Evolutionary conservation across 2,888 invertebrate species (phyloP).

Genomic region (Acheta domesticus): DNA sequence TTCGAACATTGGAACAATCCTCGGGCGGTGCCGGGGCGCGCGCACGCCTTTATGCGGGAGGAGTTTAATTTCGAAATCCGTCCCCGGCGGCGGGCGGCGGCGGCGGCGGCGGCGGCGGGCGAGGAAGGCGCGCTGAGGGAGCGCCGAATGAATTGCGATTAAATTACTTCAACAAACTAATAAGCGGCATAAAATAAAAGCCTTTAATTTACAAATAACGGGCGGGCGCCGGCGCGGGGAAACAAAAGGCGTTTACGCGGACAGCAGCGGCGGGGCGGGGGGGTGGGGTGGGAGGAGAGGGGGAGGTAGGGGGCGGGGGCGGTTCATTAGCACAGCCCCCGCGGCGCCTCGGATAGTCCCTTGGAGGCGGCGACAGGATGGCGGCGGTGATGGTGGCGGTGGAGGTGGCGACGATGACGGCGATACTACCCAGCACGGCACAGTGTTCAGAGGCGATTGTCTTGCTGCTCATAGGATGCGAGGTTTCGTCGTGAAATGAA

Average conservation of each 20-base stretch:
- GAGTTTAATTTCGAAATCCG: too few relatives aligned
- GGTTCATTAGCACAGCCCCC: not conserved
- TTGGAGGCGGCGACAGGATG: not conserved
- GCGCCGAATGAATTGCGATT: not conserved
- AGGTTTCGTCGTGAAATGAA: too few relatives aligned
- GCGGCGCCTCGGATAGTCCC: not conserved
- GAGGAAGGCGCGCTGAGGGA: not conserved
- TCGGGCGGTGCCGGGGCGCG: too few relatives aligned
- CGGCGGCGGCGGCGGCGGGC: too few relatives aligned
- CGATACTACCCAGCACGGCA: too few relatives aligned
- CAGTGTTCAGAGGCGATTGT: too few relatives aligned
- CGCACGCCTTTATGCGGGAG: too few relatives aligned
- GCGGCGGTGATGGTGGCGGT: too few relatives aligned
- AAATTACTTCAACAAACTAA: conserved; percentile 18
- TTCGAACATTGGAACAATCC: too few relatives aligned
- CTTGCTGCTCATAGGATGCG: too few relatives aligned
- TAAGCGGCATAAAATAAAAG: conserved; percentile 10
- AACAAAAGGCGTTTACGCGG: not conserved
- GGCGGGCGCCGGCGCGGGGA: not conserved
- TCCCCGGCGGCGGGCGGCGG: too few relatives aligned
- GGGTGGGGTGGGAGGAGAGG: not conserved
- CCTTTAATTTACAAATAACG: not conserved
- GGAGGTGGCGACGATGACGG: too few relatives aligned
- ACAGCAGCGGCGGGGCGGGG: not conserved
- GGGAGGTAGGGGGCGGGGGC: not conserved